These are phyloP conservation scores for Coreius guichenoti DNA, from an alignment of 2,797 vertebrate genomes.

Conservation along the genomic window DNA sequence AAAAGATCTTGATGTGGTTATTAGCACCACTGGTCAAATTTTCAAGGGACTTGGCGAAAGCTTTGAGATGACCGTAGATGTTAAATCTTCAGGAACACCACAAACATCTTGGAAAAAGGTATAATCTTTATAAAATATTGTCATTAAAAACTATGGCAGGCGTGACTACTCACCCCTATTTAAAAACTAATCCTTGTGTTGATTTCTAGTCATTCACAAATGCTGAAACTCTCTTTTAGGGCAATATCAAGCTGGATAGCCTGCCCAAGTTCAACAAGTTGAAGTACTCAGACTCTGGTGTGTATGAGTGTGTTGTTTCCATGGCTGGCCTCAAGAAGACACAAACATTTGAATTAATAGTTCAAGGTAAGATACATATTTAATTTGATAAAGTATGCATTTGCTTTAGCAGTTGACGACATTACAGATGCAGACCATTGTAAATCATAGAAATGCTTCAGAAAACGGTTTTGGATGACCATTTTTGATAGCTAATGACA, in stretches of 20 bases:
- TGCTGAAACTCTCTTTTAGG: constrained; percentile 72
- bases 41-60: constrained; percentile 81
- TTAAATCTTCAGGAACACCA: constrained; percentile 81
- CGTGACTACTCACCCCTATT: neutral
- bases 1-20: constrained; percentile 90
- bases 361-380: constrained; percentile 83
- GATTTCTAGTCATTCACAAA: constrained; percentile 7
- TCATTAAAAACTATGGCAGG: neutral
- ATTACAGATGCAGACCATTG: neutral
- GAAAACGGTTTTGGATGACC: constrained; percentile 35
- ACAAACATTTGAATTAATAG: constrained; percentile 83
- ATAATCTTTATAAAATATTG: neutral
- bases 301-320: constrained; percentile 86
- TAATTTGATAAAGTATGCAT: neutral
- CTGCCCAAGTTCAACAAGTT: constrained; percentile 82
- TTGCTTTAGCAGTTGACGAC: neutral
- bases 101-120: constrained; percentile 93
- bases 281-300: constrained; percentile 87
- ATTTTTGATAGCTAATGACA: constrained; percentile 34
- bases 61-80: constrained; percentile 79
- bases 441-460: neutral
- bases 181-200: neutral
- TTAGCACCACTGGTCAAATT: constrained; percentile 84
- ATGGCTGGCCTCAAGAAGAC: constrained; percentile 82
- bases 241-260: constrained; percentile 69